Base-by-base conservation (phyloP, 1,140 invertebrate species). In the Drosophila orena region DNA sequence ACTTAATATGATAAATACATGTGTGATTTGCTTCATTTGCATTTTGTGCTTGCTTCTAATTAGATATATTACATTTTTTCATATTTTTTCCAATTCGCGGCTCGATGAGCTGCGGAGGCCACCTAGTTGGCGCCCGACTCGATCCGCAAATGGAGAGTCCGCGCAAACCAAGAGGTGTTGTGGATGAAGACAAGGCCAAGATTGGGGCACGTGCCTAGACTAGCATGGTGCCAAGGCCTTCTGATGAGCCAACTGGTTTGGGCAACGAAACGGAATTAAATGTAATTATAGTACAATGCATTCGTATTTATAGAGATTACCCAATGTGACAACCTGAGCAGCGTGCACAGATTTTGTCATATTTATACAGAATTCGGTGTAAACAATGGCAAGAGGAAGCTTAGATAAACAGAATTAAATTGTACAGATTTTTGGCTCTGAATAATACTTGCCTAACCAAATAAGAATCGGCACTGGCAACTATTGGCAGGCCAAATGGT, bases 41-140 rank as follows among this genome's bases (percentile, higher is more conserved):
- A 86, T 86, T 71, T 65, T 64, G 22, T 61, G 65, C 79, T 76
- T 56, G 65, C 59, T 55, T 88, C 81, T 72, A 88, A 86, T 86
- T 88, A 72, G 52, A 42, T 58, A 75, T 43, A 58, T 65, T 61
- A 30, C 37, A 64, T 59, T 50, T 58, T 42, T 47, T 55, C 34
- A 60, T 47, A 42, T 27, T 46, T 50, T 43, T 37, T 4, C 3
- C 24, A 55, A 38, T 54, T 52, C 50, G 34, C 44, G 17, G 47
- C 42, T 58, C 38, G 35, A 14, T 37, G 54, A 27, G 24, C 12
- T 43, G 27, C 24, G 15, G 10, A 40, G 20, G 38, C 35, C 52
- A 27, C 12, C 17, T 10, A 22, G n/a, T 24, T 70, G 66, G 66
- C 66, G 58, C 50, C 66, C 47, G 50, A 40, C 43, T 37, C 38